Evolutionary conservation across 2,113 vertebrate genomes (phyloP).

Genomic region (Archilochus colubris): DNA sequence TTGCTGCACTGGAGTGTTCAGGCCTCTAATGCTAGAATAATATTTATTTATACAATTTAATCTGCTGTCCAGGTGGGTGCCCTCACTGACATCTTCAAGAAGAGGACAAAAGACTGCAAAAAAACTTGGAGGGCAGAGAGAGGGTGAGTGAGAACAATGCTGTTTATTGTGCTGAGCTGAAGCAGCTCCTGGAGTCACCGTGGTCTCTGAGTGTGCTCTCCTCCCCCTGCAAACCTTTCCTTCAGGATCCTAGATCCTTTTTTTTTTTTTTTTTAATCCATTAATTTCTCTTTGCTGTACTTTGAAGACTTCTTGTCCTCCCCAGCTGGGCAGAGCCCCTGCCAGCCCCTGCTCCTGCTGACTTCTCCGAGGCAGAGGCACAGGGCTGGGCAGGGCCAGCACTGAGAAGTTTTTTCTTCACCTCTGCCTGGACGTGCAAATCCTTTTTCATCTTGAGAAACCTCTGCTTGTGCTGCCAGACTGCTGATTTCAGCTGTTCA

Average conservation of each 20-base stretch:
- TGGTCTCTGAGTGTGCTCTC: too few species aligned
- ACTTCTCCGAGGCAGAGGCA: not conserved
- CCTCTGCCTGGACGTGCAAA: not conserved
- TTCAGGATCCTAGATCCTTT: not conserved
- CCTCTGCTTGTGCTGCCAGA: not conserved
- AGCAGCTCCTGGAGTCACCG: too few species aligned
- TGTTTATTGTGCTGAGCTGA: too few species aligned
- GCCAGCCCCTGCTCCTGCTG: not conserved
- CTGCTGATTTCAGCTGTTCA: not conserved
- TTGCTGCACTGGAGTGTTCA: rapidly evolving
- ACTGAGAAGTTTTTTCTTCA: not conserved
- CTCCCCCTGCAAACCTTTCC: not conserved
- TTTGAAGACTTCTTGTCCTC: not conserved
- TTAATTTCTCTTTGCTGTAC: not conserved
- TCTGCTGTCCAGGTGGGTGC: not conserved
- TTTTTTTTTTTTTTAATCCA: not conserved
- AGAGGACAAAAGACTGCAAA: too few species aligned
- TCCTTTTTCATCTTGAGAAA: not conserved
- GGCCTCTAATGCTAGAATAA: too few species aligned
- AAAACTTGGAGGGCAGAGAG: too few species aligned
- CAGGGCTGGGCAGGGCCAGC: not conserved
- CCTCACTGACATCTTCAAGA: not conserved
- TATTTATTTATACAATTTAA: not conserved
- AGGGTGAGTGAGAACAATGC: too few species aligned
- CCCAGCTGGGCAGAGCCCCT: not conserved